Conservation (phyloP, 1,140 invertebrate species). For the Sycobia sp. region DNA sequence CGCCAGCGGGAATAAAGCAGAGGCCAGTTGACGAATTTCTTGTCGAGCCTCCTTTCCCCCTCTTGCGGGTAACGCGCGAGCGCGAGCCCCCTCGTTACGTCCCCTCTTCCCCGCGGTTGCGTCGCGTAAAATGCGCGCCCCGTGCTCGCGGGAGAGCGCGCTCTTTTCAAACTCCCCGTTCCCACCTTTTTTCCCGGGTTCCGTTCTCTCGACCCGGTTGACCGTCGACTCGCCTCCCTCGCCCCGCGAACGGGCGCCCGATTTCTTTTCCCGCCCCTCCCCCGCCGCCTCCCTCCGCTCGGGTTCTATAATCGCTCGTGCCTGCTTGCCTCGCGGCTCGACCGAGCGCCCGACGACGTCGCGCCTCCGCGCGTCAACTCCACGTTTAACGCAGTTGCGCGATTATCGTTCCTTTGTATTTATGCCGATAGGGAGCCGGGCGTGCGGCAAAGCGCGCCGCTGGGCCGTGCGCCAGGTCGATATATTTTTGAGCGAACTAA, state of each 20-base stretch:
- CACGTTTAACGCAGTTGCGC: neutral
- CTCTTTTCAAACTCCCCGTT: neutral
- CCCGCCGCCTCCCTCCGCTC: neutral
- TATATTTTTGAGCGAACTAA: constrained; percentile 18
- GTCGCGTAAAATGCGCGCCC: no score
- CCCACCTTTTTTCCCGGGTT: neutral
- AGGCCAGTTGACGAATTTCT: no score
- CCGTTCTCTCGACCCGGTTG: neutral
- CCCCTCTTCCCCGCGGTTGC: neutral
- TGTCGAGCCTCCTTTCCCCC: no score
- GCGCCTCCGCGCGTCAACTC: no score
- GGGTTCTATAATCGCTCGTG: neutral
- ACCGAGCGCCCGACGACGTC: neutral
- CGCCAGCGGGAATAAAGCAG: no score
- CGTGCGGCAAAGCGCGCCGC: neutral
- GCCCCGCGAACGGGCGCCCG: no score
- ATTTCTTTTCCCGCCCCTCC: neutral
- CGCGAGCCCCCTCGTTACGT: no score
- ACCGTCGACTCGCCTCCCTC: neutral
- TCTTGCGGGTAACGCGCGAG: no score
- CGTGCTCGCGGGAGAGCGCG: neutral
- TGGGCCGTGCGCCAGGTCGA: neutral
- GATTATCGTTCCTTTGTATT: constrained; percentile 17
- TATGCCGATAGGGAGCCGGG: neutral
- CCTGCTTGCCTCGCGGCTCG: neutral